Conservation (phyloP, 2,113 vertebrate species). For the Gracilinanus agilis region DNA sequence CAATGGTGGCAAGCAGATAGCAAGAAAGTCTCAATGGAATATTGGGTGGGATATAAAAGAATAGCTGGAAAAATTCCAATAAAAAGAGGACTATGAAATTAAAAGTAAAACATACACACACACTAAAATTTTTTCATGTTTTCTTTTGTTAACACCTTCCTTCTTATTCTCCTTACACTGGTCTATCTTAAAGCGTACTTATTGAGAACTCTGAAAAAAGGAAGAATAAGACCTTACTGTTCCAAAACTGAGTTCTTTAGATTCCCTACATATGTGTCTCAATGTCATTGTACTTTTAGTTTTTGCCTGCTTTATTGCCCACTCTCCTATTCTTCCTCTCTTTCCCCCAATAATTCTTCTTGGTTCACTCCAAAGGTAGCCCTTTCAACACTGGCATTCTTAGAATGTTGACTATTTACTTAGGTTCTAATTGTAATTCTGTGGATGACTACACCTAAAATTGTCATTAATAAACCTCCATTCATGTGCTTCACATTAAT, state of each 20-base stretch:
- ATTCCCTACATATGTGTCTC: background rate
- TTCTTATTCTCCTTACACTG: background rate
- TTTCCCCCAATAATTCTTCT: background rate
- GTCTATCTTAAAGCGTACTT: background rate
- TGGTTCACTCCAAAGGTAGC: background rate
- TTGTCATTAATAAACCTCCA: background rate
- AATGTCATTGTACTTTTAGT: background rate
- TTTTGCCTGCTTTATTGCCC: background rate
- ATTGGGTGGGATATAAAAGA: background rate
- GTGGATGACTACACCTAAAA: background rate
- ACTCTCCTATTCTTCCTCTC: background rate
- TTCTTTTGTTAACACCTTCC: background rate
- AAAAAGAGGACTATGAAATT: background rate
- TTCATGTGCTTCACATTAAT: background rate
- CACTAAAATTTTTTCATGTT: background rate
- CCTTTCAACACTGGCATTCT: background rate
- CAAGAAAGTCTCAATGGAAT: background rate
- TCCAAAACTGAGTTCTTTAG: background rate
- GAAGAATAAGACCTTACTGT: background rate
- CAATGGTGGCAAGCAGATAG: background rate
- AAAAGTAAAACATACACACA: background rate
- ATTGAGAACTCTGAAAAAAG: background rate
- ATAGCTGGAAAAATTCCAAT: slow-evolving; percentile 12
- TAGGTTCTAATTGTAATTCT: background rate
- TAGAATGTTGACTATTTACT: background rate